Percentiles rank a stretch among this genome's conserved stretches.
Conservation (phyloP, 2,888 invertebrate genomes). For the Pyrgus malvae region DNA sequence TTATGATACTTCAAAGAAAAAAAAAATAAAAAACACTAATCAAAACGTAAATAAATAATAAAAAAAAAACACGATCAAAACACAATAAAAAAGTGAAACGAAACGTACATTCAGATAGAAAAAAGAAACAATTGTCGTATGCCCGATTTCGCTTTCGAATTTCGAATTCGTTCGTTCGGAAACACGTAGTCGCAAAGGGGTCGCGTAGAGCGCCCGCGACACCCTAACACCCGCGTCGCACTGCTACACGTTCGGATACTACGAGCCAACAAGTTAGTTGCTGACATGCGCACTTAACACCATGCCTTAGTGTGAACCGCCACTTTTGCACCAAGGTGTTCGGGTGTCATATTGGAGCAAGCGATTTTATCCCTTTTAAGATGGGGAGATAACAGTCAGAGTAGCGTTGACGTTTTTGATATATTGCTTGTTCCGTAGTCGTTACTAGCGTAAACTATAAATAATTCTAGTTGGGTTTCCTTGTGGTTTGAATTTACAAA, state of each 20-base stretch:
- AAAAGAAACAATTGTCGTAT: no score
- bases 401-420: conserved; percentile 23
- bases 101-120: conserved; percentile 13
- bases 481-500: not conserved
- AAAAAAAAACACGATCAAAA: conserved; percentile 18
- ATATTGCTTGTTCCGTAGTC: conserved; percentile 19
- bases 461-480: conserved; percentile 2
- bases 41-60: not conserved
- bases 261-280: conserved; percentile 72
- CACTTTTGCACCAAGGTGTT: conserved; percentile 27
- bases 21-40: conserved; percentile 10
- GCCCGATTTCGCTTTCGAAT: conserved; percentile 35
- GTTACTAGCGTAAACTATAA: conserved; percentile 18
- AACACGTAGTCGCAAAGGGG: conserved; percentile 38
- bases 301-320: conserved; percentile 41
- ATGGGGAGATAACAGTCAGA: conserved; percentile 24
- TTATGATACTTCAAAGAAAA: not conserved
- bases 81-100: not conserved
- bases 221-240: conserved; percentile 73
- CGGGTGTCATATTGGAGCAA: conserved; percentile 23
- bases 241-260: conserved; percentile 61
- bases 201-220: conserved; percentile 57
- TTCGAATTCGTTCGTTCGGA: conserved; percentile 42
- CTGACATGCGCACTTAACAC: conserved; percentile 70
- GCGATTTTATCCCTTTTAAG: conserved; percentile 28